A percentile compares a stretch with the other conserved stretches of the same genome.
Conservation (phyloP, 2,888 invertebrate species). For the Zelleria hepariella region DNA sequence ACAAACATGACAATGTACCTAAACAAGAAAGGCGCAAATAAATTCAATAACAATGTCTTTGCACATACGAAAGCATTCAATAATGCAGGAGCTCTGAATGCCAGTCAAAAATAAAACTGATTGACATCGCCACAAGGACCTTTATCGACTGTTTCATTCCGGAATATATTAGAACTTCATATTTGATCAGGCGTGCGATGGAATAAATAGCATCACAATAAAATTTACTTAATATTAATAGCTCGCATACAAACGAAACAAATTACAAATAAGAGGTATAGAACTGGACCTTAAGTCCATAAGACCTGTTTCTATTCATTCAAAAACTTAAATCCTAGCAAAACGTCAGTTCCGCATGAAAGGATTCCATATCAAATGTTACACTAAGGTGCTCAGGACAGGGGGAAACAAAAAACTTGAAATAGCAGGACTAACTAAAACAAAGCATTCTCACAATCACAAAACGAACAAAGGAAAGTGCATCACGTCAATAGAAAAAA, state of each 20-base stretch:
- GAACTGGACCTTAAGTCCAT: not conserved
- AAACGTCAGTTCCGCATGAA: not conserved
- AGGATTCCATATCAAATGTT: not conserved
- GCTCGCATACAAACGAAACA: not conserved
- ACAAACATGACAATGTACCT: not conserved
- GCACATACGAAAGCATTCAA: not conserved
- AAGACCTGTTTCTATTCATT: not conserved
- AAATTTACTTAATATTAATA: too few relatives aligned
- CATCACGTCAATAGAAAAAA: slow-evolving; percentile 60
- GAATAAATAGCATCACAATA: not conserved
- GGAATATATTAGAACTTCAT: too few relatives aligned
- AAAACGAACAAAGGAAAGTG: slow-evolving; percentile 61
- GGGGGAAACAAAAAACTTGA: slow-evolving; percentile 31
- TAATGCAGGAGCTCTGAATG: too few relatives aligned
- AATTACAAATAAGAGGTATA: not conserved
- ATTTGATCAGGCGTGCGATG: not conserved
- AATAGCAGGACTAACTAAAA: slow-evolving; percentile 55
- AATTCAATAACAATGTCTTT: not conserved
- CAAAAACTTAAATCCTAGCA: not conserved
- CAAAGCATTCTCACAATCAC: slow-evolving; percentile 47
- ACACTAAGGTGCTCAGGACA: slow-evolving; percentile 41
- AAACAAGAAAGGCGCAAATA: not conserved
- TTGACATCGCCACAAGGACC: too few relatives aligned
- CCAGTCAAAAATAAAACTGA: too few relatives aligned
- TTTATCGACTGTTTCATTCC: not conserved